Conservation (phyloP, 2,888 invertebrate species). For the Tribolium freemani region DNA sequence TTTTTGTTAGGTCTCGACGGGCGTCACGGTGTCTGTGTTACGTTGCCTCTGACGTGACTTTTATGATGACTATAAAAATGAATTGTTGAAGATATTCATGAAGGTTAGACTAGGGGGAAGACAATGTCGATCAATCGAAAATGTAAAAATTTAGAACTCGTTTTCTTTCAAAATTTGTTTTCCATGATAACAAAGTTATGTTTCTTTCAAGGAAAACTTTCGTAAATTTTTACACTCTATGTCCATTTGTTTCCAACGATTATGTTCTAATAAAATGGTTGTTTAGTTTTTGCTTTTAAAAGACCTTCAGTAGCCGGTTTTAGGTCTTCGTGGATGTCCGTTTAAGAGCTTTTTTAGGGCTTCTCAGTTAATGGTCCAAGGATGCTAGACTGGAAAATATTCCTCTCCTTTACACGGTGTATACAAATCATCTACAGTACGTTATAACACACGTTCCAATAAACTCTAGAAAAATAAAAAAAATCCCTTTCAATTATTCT, state of each 20-base stretch:
- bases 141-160: background rate
- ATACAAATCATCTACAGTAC: no score
- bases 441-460: no score
- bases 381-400: no score
- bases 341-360: background rate
- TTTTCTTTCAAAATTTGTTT: no score
- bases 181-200: no score
- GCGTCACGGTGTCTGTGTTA: constrained; percentile 1
- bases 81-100: constrained; percentile 9
- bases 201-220: background rate
- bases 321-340: background rate
- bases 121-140: background rate
- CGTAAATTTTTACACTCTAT: background rate
- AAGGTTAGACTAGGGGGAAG: background rate
- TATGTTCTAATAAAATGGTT: background rate
- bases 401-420: no score
- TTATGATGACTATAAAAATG: constrained; percentile 4
- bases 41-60: background rate
- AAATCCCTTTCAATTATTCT: no score
- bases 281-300: background rate
- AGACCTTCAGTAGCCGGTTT: background rate
- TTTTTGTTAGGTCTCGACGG: background rate
- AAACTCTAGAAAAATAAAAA: no score
- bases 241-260: background rate
- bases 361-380: background rate